Percentiles rank a stretch among this genome's conserved stretches.
Evolutionary conservation across 2,888 invertebrate species (phyloP).

Genomic region (Idaea biselata): DNA sequence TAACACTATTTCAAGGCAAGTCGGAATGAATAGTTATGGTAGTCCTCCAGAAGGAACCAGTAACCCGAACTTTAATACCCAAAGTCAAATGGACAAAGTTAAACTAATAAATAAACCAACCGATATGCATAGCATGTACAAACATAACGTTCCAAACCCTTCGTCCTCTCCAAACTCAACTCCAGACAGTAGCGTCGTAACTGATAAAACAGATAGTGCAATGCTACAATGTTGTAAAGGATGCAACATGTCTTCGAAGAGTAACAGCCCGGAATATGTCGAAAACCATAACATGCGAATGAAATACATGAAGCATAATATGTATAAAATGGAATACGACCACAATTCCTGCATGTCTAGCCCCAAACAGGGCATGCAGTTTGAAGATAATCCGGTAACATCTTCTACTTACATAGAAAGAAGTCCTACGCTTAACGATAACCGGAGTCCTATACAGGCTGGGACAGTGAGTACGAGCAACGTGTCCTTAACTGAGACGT

Average conservation of each 20-base stretch:
- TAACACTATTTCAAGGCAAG: conserved; percentile 88
- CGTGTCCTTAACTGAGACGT: conserved; percentile 83
- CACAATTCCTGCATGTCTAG: conserved; percentile 75
- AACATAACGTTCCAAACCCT: conserved; percentile 60
- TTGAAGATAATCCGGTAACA: conserved; percentile 83
- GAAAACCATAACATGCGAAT: conserved; percentile 58
- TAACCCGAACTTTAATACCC: conserved; percentile 37
- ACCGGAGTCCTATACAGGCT: conserved; percentile 88
- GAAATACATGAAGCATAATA: conserved; percentile 65
- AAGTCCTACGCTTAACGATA: conserved; percentile 80
- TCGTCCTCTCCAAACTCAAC: conserved; percentile 69
- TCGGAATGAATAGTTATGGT: conserved; percentile 64
- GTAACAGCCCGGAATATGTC: conserved; percentile 57
- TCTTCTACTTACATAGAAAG: conserved; percentile 85
- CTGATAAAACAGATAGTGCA: conserved; percentile 59
- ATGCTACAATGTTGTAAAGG: conserved; percentile 76
- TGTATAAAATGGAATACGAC: conserved; percentile 72
- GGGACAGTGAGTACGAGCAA: conserved; percentile 92
- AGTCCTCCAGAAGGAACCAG: conserved; percentile 50
- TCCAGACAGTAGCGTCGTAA: conserved; percentile 71
- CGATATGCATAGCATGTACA: conserved; percentile 54
- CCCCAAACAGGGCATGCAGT: conserved; percentile 66
- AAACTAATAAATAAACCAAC: conserved; percentile 47
- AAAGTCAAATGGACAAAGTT: conserved; percentile 54
- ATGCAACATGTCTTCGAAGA: conserved; percentile 69